Base-by-base conservation (phyloP, 1,140 invertebrate species). In the Limonius californicus region DNA sequence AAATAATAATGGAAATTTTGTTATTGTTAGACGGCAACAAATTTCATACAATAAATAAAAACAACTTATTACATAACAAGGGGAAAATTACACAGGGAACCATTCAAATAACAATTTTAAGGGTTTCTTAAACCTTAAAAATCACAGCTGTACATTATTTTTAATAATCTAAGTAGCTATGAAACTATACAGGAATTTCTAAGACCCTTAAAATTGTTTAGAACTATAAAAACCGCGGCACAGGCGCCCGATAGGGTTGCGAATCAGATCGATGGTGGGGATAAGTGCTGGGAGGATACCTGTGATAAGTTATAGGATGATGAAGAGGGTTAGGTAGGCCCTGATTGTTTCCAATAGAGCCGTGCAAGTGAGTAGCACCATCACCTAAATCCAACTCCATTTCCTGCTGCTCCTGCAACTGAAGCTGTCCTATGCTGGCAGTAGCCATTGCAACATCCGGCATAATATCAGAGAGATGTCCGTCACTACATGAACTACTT, bases 401-500 rank as follows among this genome's bases (percentile, higher is more conserved):
- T 69, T 86, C 83, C 64, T 80, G 82, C 57, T 82, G 82, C 66
- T 84, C 83, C 65, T 90, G 87, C 43, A 91, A 75, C 68, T 87
- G 85, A 54, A 90, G 78, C 62, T 87, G 85, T 11, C 83, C 83
- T 39, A 91, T 79, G 0, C 88, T 88, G 1, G 87, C 83, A 0
- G 90, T 91, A 27, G 90, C 90, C 88, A 92, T 90, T n/a, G 91
- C 90, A 50, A 93, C 90, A 76, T 93, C 91, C 1, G 91, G 91
- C 87, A 93, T 91, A 68, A 89, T 86, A 64, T 90, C 89, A 54
- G 89, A 91, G 30, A 92, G 77, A 68, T 88, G 86, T 20, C 86
- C 85, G 55, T 88, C 87, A 68, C 81, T 83, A 68, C 84, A 84
- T 8, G 81, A 82, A 70, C 83, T 84, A 63, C 77, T 80, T 65